Evolutionary conservation across 2,797 vertebrate species (phyloP).

Genomic region (Hipposideros larvatus): DNA sequence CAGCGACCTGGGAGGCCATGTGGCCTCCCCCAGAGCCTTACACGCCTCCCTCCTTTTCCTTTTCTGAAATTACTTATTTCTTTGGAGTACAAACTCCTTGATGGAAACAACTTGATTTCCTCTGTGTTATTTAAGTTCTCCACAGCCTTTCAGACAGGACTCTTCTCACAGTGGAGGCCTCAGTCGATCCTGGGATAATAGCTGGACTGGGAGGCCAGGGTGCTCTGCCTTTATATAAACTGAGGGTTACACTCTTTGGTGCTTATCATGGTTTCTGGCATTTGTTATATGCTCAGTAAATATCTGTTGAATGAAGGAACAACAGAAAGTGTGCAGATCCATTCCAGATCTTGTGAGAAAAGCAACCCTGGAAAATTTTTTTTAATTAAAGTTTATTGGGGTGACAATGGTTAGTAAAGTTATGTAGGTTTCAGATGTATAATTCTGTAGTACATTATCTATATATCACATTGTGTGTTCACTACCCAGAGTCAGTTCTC

Average conservation of each 20-base stretch:
- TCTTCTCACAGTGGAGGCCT: background rate
- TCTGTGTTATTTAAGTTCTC: background rate
- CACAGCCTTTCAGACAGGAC: background rate
- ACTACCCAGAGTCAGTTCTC: too few species aligned
- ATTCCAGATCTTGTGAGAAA: background rate
- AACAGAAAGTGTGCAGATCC: background rate
- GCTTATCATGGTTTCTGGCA: background rate
- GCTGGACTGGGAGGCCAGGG: background rate
- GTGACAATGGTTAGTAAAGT: too few species aligned
- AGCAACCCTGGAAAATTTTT: background rate
- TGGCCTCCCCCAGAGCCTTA: background rate
- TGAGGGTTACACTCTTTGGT: fast-evolving
- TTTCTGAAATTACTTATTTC: background rate
- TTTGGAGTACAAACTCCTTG: background rate
- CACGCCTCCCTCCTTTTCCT: background rate
- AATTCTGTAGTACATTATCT: too few species aligned
- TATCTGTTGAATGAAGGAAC: background rate
- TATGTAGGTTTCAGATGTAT: too few species aligned
- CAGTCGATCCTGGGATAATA: fast-evolving
- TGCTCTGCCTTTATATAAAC: background rate
- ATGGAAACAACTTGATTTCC: background rate
- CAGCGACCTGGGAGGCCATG: background rate
- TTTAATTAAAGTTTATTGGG: too few species aligned
- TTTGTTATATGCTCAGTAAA: background rate
- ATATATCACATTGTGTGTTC: too few species aligned